Conservation (phyloP, 2,113 vertebrate genomes). For the Rhipidura dahli region DNA sequence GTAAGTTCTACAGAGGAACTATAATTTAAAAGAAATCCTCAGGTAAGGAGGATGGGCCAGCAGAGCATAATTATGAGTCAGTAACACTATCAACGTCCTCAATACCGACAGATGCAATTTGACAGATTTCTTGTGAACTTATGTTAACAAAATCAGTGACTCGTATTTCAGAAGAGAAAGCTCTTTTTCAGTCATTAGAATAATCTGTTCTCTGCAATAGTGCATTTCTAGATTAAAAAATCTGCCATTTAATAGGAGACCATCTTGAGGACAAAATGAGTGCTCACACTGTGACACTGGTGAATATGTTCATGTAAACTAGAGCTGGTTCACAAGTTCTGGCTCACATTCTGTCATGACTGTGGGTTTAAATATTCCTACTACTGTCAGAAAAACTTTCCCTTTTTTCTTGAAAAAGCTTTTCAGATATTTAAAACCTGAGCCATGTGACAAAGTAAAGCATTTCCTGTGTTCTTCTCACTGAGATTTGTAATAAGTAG, state of each 20-base stretch:
- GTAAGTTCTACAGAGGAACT: not conserved
- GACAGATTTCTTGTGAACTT: not conserved
- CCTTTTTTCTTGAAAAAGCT: not conserved
- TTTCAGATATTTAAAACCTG: not conserved
- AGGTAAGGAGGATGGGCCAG: not conserved
- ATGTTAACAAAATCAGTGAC: not conserved
- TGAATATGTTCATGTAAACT: not conserved
- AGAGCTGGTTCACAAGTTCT: not conserved
- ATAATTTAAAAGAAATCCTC: not conserved
- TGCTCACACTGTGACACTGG: fast-evolving
- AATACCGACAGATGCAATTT: not conserved
- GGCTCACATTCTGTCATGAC: not conserved
- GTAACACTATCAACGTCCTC: not conserved
- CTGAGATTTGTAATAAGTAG: not conserved
- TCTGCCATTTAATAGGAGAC: not conserved
- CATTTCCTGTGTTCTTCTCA: not conserved
- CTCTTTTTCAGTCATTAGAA: not conserved
- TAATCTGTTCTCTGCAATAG: not conserved
- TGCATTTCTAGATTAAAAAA: not conserved
- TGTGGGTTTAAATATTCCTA: not conserved
- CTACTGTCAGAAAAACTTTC: not conserved
- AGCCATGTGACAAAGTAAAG: not conserved
- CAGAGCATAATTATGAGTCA: not conserved
- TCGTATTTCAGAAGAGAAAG: not conserved
- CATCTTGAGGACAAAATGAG: not conserved